Conservation (phyloP, 1,140 invertebrate species). For the Leptopilina boulardi region DNA sequence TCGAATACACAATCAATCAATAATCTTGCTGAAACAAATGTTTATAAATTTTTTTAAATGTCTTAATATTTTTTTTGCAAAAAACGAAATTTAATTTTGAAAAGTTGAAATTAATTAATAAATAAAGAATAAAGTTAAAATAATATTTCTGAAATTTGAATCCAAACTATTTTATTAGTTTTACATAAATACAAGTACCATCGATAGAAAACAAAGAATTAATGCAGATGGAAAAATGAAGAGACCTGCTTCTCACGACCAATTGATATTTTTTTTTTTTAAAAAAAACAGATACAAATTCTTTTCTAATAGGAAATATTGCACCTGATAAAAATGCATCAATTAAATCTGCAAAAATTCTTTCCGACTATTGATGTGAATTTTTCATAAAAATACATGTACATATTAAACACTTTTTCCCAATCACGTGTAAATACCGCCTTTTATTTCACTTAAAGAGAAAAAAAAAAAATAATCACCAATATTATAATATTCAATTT, state of each 20-base stretch:
- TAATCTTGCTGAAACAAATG: too few relatives aligned
- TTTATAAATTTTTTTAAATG: too few relatives aligned
- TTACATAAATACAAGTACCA: conserved; percentile 18
- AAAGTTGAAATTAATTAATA: neutral
- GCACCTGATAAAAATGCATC: neutral
- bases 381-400: conserved; percentile 24
- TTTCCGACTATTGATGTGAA: neutral
- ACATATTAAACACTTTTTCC: neutral
- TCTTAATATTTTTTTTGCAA: too few relatives aligned
- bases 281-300: conserved; percentile 3
- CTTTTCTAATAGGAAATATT: neutral
- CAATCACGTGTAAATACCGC: conserved; percentile 10
- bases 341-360: conserved; percentile 8
- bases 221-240: conserved; percentile 5
- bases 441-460: neutral
- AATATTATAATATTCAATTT: neutral
- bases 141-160: neutral
- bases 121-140: neutral
- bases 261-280: too few relatives aligned
- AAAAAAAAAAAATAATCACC: neutral
- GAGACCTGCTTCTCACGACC: neutral
- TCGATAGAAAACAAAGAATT: neutral
- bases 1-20: neutral
- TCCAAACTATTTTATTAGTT: conserved; percentile 25
- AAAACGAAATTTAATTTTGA: neutral